phyloP scores from a whole-genome alignment of 2,797 vertebrate genomes.

The Chelidonichthys spinosus region DNA sequence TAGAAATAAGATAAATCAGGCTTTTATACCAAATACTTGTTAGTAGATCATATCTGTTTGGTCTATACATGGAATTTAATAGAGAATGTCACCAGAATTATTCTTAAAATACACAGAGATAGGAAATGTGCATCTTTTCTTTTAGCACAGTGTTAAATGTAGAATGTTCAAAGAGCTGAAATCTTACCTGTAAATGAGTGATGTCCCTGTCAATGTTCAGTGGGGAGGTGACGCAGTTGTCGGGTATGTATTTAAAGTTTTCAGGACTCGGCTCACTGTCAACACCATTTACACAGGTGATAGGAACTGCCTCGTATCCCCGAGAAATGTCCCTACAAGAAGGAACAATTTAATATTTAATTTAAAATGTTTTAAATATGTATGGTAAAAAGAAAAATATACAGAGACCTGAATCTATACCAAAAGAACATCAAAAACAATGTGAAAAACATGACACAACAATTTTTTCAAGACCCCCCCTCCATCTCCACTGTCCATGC shows the following conservation, averaged over 20 bases:
- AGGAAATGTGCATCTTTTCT: neutral
- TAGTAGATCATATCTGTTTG: neutral
- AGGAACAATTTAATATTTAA: neutral
- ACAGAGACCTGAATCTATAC: neutral
- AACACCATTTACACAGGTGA: conserved; percentile 92
- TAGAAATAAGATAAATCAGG: neutral
- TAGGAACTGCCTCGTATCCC: conserved; percentile 92
- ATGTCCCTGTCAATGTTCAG: conserved; percentile 96
- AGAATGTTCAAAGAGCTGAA: neutral
- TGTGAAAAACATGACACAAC: neutral
- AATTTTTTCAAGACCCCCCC: no score
- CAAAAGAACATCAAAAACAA: neutral
- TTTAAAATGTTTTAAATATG: neutral
- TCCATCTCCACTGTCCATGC: no score
- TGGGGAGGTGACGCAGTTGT: conserved; percentile 94
- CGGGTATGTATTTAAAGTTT: conserved; percentile 94
- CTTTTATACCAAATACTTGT: neutral
- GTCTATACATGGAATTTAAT: neutral
- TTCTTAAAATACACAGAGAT: conserved; percentile 9
- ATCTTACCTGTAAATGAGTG: conserved; percentile 92
- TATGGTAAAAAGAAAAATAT: neutral
- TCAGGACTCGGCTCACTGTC: conserved; percentile 90
- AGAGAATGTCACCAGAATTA: neutral
- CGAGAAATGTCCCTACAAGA: conserved; percentile 91
- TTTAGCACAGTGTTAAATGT: neutral